These are phyloP conservation scores for Helicorthomorpha holstii DNA, from an alignment of 1,140 invertebrate genomes.

Conservation along the genomic window DNA sequence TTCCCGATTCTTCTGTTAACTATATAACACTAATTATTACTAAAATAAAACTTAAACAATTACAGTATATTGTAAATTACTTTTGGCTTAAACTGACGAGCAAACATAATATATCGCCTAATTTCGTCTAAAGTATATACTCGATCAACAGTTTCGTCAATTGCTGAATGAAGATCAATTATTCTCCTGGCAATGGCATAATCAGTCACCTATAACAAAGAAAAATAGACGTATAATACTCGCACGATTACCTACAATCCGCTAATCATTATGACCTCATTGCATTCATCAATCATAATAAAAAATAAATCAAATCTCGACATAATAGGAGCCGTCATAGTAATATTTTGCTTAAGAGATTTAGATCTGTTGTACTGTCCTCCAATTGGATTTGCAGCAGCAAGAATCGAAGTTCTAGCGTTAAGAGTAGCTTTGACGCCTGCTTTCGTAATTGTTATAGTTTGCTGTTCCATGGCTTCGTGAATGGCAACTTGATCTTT, in stretches of 20 bases:
- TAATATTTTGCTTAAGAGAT: slow-evolving; percentile 87
- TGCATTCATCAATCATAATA: slow-evolving; percentile 89
- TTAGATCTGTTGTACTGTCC: slow-evolving; percentile 90
- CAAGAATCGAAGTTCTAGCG: slow-evolving; percentile 92
- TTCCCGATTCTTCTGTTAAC: slow-evolving; percentile 53
- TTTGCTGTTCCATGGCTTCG: slow-evolving; percentile 99
- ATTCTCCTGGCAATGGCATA: slow-evolving; percentile 93
- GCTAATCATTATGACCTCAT: slow-evolving; percentile 45
- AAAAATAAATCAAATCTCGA: slow-evolving; percentile 98
- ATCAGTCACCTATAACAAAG: slow-evolving; percentile 59
- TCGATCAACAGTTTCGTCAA: slow-evolving; percentile 52
- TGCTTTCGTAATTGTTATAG: slow-evolving; percentile 96
- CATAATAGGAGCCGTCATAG: slow-evolving; percentile 92
- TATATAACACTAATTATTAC: slow-evolving; percentile 13
- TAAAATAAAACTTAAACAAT: slow-evolving; percentile 10
- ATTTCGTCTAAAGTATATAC: slow-evolving; percentile 75
- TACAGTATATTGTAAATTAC: slow-evolving; percentile 35
- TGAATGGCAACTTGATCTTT: slow-evolving; percentile 98
- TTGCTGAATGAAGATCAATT: slow-evolving; percentile 79
- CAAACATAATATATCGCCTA: slow-evolving; percentile 86
- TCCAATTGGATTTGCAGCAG: slow-evolving; percentile 92
- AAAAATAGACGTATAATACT: no score
- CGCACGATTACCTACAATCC: not conserved
- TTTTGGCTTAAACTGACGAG: slow-evolving; percentile 87
- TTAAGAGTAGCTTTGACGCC: slow-evolving; percentile 94